phyloP scores from a whole-genome alignment of 2,113 vertebrate species.

The Isurus oxyrinchus region DNA sequence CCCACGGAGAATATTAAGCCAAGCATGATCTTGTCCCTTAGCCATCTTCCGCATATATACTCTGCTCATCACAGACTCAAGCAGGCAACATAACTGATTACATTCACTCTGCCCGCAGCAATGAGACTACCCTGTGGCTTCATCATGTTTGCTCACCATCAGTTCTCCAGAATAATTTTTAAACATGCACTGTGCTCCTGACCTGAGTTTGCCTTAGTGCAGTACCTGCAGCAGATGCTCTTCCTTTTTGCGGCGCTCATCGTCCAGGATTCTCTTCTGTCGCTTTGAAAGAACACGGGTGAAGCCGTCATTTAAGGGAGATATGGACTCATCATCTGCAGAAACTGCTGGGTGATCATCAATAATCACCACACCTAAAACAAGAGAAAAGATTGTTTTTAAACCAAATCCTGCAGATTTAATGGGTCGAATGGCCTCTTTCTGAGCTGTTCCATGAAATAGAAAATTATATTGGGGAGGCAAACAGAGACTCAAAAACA shows the following conservation, averaged over 20 bases:
- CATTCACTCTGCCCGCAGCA: neutral
- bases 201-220: neutral
- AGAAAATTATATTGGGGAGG: neutral
- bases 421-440: neutral
- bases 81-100: neutral
- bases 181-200: no score
- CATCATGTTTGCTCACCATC: neutral
- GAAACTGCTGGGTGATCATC: constrained; percentile 34
- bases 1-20: neutral
- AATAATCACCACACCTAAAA: constrained; percentile 38
- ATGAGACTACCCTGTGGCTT: neutral
- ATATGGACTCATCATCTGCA: neutral
- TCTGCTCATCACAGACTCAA: neutral
- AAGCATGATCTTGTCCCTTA: neutral
- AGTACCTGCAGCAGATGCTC: constrained; percentile 11
- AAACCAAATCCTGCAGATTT: neutral
- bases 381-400: neutral
- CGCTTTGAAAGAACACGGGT: constrained; percentile 28
- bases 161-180: neutral
- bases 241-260: constrained; percentile 33
- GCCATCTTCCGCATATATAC: neutral
- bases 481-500: neutral
- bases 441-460: neutral
- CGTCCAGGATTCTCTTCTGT: constrained; percentile 26
- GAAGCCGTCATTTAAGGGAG: constrained; percentile 26